Conservation (phyloP, 2,888 invertebrate genomes). For the Drosophila hamatofila region DNA sequence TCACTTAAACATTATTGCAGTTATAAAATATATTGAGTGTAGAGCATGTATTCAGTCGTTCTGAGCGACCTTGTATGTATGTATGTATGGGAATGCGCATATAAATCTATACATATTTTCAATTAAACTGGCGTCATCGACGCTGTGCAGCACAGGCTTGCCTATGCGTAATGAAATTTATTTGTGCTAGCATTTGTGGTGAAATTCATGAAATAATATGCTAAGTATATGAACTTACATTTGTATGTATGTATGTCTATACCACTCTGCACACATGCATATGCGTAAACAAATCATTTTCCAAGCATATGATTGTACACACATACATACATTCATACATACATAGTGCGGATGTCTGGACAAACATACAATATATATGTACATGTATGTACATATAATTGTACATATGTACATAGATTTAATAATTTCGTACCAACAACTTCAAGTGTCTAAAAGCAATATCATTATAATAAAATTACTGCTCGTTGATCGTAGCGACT, state of each 20-base stretch:
- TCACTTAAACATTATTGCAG: constrained; percentile 37
- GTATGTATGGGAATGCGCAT: not conserved
- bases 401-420: not conserved
- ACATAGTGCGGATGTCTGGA: not conserved
- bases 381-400: not conserved
- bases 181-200: constrained; percentile 14
- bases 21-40: constrained; percentile 19
- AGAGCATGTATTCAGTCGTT: constrained; percentile 17
- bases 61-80: constrained; percentile 25
- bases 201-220: constrained; percentile 16
- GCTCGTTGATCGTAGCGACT: constrained; percentile 17
- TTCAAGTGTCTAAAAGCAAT: constrained; percentile 21
- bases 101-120: not conserved
- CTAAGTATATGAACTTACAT: not conserved
- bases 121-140: constrained; percentile 16
- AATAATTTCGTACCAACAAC: constrained; percentile 10
- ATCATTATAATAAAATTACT: constrained; percentile 19
- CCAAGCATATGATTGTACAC: not conserved
- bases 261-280: not conserved
- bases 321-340: not conserved
- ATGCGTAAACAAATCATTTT: not conserved
- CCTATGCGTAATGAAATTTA: constrained; percentile 1
- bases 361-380: not conserved
- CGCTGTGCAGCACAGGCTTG: not conserved
- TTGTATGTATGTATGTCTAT: not conserved